phyloP scores from a whole-genome alignment of 2,888 invertebrate species.

The Nephrotoma appendiculata region DNA sequence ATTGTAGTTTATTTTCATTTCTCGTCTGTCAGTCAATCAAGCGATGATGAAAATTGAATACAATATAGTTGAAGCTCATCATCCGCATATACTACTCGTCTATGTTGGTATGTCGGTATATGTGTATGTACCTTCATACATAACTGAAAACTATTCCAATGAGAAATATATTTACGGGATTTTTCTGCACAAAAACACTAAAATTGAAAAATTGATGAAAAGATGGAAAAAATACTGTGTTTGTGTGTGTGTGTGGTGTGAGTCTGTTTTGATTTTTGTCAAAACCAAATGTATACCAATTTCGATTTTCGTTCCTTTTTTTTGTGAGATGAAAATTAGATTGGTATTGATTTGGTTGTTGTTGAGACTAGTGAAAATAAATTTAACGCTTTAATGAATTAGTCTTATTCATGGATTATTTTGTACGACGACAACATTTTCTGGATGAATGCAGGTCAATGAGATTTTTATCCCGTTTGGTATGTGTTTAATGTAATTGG shows the following conservation, averaged over 20 bases:
- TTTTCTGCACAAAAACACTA: background rate
- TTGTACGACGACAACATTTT: background rate
- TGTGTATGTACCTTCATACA: background rate
- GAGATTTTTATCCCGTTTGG: background rate
- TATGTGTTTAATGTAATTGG: too few relatives aligned
- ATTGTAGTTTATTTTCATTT: background rate
- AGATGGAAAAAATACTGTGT: background rate
- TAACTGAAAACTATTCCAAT: background rate
- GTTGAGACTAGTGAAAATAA: background rate
- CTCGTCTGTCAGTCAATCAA: background rate
- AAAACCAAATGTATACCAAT: background rate
- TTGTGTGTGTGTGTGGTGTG: background rate
- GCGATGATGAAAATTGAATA: background rate
- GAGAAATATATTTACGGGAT: background rate
- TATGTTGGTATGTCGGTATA: background rate
- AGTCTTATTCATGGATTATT: background rate
- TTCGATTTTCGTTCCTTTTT: background rate
- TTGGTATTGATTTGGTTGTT: background rate
- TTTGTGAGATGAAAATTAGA: background rate
- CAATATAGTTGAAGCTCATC: background rate
- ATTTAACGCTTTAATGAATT: background rate
- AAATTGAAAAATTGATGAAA: background rate
- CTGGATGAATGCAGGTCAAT: background rate
- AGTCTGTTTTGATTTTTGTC: background rate
- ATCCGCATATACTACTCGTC: background rate